Base-by-base conservation (phyloP, 2,113 vertebrate species). In the Hyla sarda region DNA sequence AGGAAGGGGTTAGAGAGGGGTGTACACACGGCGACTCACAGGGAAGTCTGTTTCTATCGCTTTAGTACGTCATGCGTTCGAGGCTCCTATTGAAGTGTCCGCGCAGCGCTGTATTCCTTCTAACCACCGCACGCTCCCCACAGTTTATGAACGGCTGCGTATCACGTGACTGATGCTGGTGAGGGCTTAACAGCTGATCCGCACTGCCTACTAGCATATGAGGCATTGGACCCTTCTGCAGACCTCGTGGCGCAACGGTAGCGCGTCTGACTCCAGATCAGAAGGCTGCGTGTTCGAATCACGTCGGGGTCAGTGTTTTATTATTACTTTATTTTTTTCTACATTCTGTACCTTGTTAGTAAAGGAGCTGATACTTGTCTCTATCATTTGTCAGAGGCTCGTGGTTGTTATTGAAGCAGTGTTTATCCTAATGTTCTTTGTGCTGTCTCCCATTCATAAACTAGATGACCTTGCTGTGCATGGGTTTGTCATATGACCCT, bases 251-350 rank as follows among this genome's bases (percentile, higher is more conserved):
- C 92, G 93, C 93, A 93, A 93, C 93, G 92, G 92, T 92, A 92
- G 91, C 91, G 92, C 92, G 92, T 93, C 92, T 93, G 93, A 93
- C 93, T 93, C 93, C 93, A 93, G 93, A 93, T 93, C 93, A 93
- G 93, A 93, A 93, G 93, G 93, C 89, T 93, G 93, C 92, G 93
- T 93, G 93, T 93, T 93, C 93, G 92, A 93, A 93, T 93, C 93
- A 93, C 92, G 92, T 93, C 92, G 93, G 93, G 93, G 93, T 92
- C 92, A 92, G 0, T 0, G 16, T 0, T 10, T 30, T 80, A 48
- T 76, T 28, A 28, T 54, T 48, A 1, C 6, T 78, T 78, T 12
- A 41, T 37, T 60, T 41, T 0, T 62, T 62, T 41, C 28, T 25
- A 62, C 1, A 10, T 8, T 6, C 28, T 16, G 62, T 32, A 17